Evolutionary conservation across 2,797 vertebrate species (phyloP).

Genomic region (Pitangus sulphuratus): DNA sequence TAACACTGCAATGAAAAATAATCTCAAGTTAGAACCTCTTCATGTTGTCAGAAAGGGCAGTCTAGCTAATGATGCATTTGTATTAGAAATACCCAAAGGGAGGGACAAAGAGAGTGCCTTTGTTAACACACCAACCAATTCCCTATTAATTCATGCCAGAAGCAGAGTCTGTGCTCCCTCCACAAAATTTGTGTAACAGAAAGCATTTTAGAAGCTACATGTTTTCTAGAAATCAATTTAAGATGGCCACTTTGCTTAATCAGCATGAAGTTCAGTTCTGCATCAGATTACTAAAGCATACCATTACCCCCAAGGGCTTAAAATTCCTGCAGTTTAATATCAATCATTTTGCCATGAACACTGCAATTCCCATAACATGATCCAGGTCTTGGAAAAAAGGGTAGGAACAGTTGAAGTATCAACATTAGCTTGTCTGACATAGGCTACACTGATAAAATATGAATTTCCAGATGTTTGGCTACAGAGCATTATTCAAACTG

Average conservation of each 20-base stretch:
- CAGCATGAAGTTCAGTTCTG: constrained; percentile 41
- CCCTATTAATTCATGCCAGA: constrained; percentile 23
- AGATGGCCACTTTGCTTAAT: constrained; percentile 25
- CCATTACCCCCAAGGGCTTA: constrained; percentile 11
- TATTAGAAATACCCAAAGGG: not conserved
- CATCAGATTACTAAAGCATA: constrained; percentile 40
- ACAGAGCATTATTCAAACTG: constrained; percentile 43
- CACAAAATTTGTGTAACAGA: not conserved
- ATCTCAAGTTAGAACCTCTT: not conserved
- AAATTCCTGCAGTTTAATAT: constrained; percentile 50
- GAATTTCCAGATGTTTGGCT: constrained; percentile 67
- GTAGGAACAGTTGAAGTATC: constrained; percentile 26
- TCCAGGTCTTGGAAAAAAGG: constrained; percentile 53
- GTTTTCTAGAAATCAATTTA: constrained; percentile 56
- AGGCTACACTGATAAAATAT: constrained; percentile 50
- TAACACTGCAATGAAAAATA: not conserved
- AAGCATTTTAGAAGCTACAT: constrained; percentile 5
- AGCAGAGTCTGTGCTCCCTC: not conserved
- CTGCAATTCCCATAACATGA: constrained; percentile 59
- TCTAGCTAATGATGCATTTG: not conserved
- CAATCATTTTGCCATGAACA: constrained; percentile 39
- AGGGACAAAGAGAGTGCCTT: not conserved
- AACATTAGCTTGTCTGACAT: constrained; percentile 29
- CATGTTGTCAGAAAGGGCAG: not conserved
- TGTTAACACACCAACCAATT: not conserved